A percentile compares a stretch with the other conserved stretches of the same genome.
phyloP scores from a whole-genome alignment of 2,888 invertebrate species.

The Eupithecia subfuscata region DNA sequence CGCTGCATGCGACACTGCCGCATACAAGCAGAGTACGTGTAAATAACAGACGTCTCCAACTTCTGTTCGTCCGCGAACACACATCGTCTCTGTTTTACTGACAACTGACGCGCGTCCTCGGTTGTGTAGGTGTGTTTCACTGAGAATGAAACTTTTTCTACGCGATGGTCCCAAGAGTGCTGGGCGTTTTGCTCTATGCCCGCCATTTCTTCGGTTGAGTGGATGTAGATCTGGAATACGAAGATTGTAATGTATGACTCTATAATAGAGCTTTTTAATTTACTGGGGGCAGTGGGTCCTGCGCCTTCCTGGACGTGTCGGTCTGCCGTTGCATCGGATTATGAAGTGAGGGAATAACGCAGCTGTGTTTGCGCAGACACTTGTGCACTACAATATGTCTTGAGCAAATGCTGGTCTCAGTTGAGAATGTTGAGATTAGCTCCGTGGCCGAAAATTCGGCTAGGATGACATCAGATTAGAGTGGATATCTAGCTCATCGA shows the following conservation, averaged over 20 bases:
- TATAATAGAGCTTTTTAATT: not conserved
- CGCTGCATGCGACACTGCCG: slow-evolving; percentile 89
- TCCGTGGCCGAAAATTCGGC: too few relatives aligned
- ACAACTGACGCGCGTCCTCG: slow-evolving; percentile 88
- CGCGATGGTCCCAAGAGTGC: slow-evolving; percentile 86
- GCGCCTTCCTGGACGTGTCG: too few relatives aligned
- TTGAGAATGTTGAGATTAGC: too few relatives aligned
- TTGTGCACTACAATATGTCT: too few relatives aligned
- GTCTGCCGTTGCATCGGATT: too few relatives aligned
- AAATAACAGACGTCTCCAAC: slow-evolving; percentile 84
- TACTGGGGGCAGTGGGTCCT: too few relatives aligned
- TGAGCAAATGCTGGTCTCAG: too few relatives aligned
- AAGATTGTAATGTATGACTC: not conserved
- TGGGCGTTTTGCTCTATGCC: slow-evolving; percentile 88
- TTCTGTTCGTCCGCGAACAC: slow-evolving; percentile 88
- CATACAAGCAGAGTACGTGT: slow-evolving; percentile 90
- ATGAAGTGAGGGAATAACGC: too few relatives aligned
- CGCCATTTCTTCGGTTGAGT: slow-evolving; percentile 88
- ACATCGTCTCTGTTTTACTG: slow-evolving; percentile 87
- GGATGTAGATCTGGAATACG: slow-evolving; percentile 82
- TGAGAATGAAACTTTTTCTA: slow-evolving; percentile 86
- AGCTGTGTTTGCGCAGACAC: too few relatives aligned
- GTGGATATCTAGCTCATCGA: too few relatives aligned
- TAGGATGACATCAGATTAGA: too few relatives aligned
- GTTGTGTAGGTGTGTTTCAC: slow-evolving; percentile 91